Evolutionary conservation across 2,113 vertebrate genomes (phyloP).

Genomic region (Bothrops jararaca): DNA sequence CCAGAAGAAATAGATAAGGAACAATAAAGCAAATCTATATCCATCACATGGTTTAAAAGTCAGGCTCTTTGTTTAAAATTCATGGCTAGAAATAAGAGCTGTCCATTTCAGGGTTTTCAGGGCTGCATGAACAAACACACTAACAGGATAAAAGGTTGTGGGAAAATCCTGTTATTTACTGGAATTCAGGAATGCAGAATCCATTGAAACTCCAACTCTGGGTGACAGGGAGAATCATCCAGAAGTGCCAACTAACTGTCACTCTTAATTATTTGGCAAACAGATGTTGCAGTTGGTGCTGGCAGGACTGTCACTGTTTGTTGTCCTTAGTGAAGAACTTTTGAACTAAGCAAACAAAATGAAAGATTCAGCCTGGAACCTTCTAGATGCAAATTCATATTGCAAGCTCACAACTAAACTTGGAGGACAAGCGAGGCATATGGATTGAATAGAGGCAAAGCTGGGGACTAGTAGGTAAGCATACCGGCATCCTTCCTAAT

Average conservation of each 20-base stretch:
- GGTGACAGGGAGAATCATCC: constrained; percentile 46
- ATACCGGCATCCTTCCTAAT: neutral
- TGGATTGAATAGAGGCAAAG: no score
- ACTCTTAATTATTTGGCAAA: constrained; percentile 48
- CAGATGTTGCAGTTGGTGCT: constrained; percentile 45
- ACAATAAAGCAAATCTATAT: constrained; percentile 25
- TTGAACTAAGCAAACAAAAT: neutral
- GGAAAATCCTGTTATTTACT: constrained; percentile 31
- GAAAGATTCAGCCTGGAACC: neutral
- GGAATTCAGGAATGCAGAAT: constrained; percentile 50
- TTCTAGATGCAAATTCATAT: neutral
- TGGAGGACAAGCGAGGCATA: neutral
- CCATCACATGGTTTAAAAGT: neutral
- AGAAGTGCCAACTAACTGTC: constrained; percentile 50
- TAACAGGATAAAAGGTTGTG: constrained; percentile 30
- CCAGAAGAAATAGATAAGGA: constrained; percentile 24
- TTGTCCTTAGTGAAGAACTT: neutral
- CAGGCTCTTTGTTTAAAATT: constrained; percentile 13
- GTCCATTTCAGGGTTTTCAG: constrained; percentile 8
- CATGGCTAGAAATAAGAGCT: neutral
- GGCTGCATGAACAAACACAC: no score
- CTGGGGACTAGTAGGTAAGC: neutral
- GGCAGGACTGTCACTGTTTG: constrained; percentile 34
- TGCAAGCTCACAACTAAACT: neutral
- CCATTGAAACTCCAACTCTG: constrained; percentile 48